Conservation (phyloP, 2,888 invertebrate species). For the Laspeyria flexula region DNA sequence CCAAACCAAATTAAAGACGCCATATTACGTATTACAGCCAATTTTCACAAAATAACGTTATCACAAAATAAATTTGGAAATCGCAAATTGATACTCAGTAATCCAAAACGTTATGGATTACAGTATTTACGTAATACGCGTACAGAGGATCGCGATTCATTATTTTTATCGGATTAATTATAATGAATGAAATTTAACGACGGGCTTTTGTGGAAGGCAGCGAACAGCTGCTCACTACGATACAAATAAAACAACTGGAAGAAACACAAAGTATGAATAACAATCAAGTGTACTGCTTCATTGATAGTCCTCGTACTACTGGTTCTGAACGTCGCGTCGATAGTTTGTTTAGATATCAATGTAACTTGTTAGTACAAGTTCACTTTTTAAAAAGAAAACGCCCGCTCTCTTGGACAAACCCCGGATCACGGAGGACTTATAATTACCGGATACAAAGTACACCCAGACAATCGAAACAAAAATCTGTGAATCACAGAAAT, state of each 20-base stretch:
- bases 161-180: slow-evolving; percentile 15
- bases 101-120: slow-evolving; percentile 5
- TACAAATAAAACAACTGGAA: background rate
- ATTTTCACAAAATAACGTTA: background rate
- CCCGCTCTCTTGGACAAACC: no score
- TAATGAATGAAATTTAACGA: slow-evolving; percentile 8
- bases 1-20: background rate
- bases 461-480: no score
- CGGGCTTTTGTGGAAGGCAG: background rate
- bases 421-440: no score
- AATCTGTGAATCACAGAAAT: no score
- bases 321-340: background rate
- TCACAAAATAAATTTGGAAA: background rate
- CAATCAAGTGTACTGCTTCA: background rate
- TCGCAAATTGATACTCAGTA: slow-evolving; percentile 4
- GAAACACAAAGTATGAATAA: background rate
- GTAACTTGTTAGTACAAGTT: background rate
- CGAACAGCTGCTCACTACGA: background rate
- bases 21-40: background rate
- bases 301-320: background rate
- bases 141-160: slow-evolving; percentile 1
- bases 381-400: no score
- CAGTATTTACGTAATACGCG: background rate
- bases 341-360: background rate
- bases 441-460: no score